Conservation (phyloP, 1,140 invertebrate species). For the Prorops nasuta region DNA sequence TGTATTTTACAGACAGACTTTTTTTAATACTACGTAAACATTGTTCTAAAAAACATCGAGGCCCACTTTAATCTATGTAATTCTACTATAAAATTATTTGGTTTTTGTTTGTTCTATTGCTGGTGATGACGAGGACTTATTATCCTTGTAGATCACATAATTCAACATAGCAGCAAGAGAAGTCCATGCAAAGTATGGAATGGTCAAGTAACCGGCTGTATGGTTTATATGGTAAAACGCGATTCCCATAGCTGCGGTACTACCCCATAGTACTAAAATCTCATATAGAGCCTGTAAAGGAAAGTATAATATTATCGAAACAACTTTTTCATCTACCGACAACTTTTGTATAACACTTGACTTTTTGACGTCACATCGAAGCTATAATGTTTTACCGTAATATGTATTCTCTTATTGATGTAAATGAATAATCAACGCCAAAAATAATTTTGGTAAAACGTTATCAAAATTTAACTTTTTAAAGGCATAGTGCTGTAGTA, state of each 20-base stretch:
- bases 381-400: too few species aligned
- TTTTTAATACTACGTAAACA: too few species aligned
- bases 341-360: too few species aligned
- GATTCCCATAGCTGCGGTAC: constrained; percentile 63
- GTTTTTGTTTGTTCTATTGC: neutral
- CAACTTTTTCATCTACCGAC: too few species aligned
- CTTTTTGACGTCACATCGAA: too few species aligned
- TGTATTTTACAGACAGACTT: too few species aligned
- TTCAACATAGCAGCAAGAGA: constrained; percentile 68
- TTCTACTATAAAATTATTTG: neutral
- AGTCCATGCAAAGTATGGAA: constrained; percentile 81
- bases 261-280: constrained; percentile 63
- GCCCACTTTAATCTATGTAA: neutral
- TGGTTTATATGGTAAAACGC: constrained; percentile 69
- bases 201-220: constrained; percentile 68
- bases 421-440: too few species aligned
- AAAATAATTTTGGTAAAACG: too few species aligned
- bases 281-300: constrained; percentile 70
- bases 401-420: too few species aligned
- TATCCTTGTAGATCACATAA: constrained; percentile 69
- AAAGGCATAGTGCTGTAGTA: too few species aligned
- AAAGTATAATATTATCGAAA: constrained; percentile 1
- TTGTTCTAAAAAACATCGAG: too few species aligned
- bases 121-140: constrained; percentile 33
- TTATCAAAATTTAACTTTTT: too few species aligned